These are phyloP conservation scores for Gouania willdenowi DNA, from an alignment of 2,797 vertebrate species.

Conservation along the genomic window DNA sequence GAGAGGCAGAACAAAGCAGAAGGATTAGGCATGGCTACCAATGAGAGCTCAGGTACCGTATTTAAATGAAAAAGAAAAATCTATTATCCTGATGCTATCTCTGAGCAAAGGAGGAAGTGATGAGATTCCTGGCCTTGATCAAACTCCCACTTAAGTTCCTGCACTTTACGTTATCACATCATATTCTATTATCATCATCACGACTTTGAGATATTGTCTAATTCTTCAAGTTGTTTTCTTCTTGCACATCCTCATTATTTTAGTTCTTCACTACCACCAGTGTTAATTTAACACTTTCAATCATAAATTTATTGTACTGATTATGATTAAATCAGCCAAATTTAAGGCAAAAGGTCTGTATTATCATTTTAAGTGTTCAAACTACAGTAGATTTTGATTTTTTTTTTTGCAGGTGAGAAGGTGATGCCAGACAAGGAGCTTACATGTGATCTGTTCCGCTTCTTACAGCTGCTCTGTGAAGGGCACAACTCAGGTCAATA, in stretches of 20 bases:
- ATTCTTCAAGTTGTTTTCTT: too few relatives aligned
- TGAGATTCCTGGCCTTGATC: constrained; percentile 24
- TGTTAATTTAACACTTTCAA: too few relatives aligned
- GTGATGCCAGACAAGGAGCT: constrained; percentile 90
- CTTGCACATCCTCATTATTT: too few relatives aligned
- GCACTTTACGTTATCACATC: too few relatives aligned
- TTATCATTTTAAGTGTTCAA: too few relatives aligned
- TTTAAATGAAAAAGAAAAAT: constrained; percentile 44
- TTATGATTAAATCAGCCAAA: too few relatives aligned
- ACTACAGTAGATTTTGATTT: background rate
- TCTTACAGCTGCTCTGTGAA: constrained; percentile 95
- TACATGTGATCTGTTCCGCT: constrained; percentile 94
- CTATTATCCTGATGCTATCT: constrained; percentile 26
- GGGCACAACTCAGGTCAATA: constrained; percentile 91
- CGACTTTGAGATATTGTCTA: too few relatives aligned
- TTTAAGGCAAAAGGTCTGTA: too few relatives aligned
- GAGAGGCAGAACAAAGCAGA: constrained; percentile 98
- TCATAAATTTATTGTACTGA: too few relatives aligned
- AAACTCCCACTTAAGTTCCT: too few relatives aligned
- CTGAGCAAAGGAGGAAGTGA: constrained; percentile 17
- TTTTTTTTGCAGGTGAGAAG: constrained; percentile 78
- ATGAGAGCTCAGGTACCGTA: constrained; percentile 88
- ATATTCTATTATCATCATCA: too few relatives aligned
- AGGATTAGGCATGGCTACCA: constrained; percentile 90
- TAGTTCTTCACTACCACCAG: too few relatives aligned